These are phyloP conservation scores for Oplegnathus fasciatus DNA, from an alignment of 2,113 vertebrate species.

Conservation along the genomic window DNA sequence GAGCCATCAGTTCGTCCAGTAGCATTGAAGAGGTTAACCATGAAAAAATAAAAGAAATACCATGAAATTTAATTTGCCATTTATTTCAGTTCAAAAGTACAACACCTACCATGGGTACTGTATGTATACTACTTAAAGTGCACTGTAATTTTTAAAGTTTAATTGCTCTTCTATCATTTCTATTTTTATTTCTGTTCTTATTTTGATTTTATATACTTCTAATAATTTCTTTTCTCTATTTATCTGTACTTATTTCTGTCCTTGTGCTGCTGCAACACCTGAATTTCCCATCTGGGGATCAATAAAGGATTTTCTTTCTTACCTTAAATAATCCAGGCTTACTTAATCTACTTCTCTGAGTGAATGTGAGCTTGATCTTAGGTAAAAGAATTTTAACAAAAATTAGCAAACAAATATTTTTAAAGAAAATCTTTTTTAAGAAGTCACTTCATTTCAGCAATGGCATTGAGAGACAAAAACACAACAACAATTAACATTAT, in stretches of 20 bases:
- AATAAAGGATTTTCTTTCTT: background rate
- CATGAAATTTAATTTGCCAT: background rate
- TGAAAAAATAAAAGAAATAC: too few species aligned
- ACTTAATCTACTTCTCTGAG: background rate
- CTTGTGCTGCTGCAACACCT: background rate
- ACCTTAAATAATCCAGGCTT: background rate
- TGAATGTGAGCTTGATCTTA: background rate
- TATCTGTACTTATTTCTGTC: background rate
- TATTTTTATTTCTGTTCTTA: too few species aligned
- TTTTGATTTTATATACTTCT: too few species aligned
- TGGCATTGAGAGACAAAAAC: background rate
- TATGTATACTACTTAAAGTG: too few species aligned
- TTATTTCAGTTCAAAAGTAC: background rate
- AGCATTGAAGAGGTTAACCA: background rate
- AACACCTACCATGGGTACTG: too few species aligned
- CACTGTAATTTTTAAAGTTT: too few species aligned
- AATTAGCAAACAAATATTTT: background rate
- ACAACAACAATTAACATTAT: background rate
- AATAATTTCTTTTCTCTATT: background rate
- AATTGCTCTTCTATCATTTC: too few species aligned
- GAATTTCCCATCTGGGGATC: background rate
- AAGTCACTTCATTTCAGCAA: background rate
- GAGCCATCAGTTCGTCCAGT: background rate
- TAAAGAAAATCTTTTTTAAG: background rate
- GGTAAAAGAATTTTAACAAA: background rate